phyloP scores from a whole-genome alignment of 1,140 invertebrate genomes.

The Drosophila pallidifrons region DNA sequence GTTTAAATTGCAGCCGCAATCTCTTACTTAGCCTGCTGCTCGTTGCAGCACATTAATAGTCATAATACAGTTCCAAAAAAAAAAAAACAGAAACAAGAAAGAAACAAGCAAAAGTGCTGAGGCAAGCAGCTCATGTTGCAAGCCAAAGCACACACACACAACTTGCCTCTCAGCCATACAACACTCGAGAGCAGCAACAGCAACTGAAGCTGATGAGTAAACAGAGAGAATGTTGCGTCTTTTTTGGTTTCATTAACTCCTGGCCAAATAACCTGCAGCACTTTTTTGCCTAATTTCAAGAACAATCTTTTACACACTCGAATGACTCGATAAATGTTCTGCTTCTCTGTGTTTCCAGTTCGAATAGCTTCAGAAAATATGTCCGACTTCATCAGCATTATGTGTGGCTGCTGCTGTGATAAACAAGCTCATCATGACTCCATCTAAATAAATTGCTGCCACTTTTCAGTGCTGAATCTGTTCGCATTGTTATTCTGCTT shows the following conservation, averaged over 20 bases:
- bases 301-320: background rate
- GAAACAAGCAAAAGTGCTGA: background rate
- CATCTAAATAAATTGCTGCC: background rate
- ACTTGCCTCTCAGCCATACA: background rate
- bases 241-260: conserved; percentile 1
- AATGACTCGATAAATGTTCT: background rate
- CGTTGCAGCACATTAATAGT: conserved; percentile 4
- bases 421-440: background rate
- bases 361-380: background rate
- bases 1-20: conserved; percentile 2
- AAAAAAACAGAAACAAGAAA: too few species aligned
- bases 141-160: background rate
- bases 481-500: background rate
- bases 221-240: background rate
- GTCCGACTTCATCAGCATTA: background rate
- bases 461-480: background rate
- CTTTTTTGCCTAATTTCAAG: background rate
- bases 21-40: background rate
- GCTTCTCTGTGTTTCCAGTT: background rate
- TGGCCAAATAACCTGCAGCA: background rate
- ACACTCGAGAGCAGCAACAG: too few species aligned
- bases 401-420: conserved; percentile 1
- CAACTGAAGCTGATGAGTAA: background rate
- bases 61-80: too few species aligned
- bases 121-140: conserved; percentile 1